A percentile compares a stretch with the other conserved stretches of the same genome.
These are phyloP conservation scores for Aplidium turbinatum DNA, from an alignment of 23 tunicate species.

Conservation along the genomic window DNA sequence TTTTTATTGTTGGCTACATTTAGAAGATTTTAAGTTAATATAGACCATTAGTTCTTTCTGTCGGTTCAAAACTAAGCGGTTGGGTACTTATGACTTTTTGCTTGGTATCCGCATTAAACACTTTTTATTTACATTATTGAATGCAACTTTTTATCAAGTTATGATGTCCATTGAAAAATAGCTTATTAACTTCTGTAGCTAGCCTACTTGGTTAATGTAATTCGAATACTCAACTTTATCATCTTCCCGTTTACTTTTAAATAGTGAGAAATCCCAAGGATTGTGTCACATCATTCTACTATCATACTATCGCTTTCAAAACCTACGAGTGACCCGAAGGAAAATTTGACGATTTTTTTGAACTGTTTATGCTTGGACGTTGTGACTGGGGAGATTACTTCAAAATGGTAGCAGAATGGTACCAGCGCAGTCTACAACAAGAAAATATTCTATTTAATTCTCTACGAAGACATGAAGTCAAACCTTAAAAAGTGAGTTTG, in stretches of 20 bases:
- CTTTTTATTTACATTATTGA: no score
- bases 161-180: not conserved
- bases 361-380: conserved; percentile 39
- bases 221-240: not conserved
- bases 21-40: no score
- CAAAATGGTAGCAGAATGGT: conserved; percentile 60
- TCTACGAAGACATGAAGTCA: conserved; percentile 65
- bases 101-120: no score
- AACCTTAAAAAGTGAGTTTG: conserved; percentile 24
- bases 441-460: conserved; percentile 38
- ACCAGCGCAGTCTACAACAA: conserved; percentile 21
- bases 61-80: no score
- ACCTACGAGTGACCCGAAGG: conserved; percentile 56
- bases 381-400: conserved; percentile 67
- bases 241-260: no score
- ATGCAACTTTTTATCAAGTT: no score
- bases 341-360: conserved; percentile 69
- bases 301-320: conserved; percentile 65
- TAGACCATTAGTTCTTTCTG: no score
- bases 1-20: no score
- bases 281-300: conserved; percentile 39
- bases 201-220: no score
- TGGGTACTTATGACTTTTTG: no score
- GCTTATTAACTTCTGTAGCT: no score
- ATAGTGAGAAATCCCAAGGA: conserved; percentile 75